Evolutionary conservation across 1,140 invertebrate species (phyloP), one percentile per base, ranked within the genome.

Genomic region (Diprion similis): DNA sequence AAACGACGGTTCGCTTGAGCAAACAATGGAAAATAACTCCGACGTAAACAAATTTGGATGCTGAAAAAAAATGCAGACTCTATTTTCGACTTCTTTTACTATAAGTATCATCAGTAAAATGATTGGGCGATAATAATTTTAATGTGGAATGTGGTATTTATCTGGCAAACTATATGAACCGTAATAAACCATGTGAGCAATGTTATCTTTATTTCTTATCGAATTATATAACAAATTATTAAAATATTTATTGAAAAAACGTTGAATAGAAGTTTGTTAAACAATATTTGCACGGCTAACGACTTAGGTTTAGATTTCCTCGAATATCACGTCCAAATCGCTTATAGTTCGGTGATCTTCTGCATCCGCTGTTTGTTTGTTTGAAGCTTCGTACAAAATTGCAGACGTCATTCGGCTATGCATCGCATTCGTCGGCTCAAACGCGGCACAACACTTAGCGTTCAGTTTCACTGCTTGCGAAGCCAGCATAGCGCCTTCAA

Each of bases 401-500:
- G 51, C 51, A 11, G 51, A 59, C 51, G 51, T 59, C 51, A 59
- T 59, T 59, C 51, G 51, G 8, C 51, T 59, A 59, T 59, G 51
- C 51, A 59, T 59, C 2, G 2, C 8, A 1, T 59, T 59, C 51
- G 51, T 59, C 51, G 51, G 51, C 51, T 59, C 51, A 59, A 59
- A 59, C 51, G 51, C 51, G 51, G 51, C 51, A 59, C 51, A 59
- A 59, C 51, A 59, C 51, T 59, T 59, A 8, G 51, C 51, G 4
- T 59, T 59, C 8, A 59, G 2, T 59, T 59, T 59, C 1, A 59
- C 51, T 59, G 51, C 51, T 59, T 59, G 51, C 8, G 51, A 59
- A 59, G 51, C 51, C 51, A 59, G 51, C 71, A 71, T 71, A 19
- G n/a, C 13, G 13, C 71, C 71, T 71, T 59, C 59, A 17, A 71